Evolutionary conservation across 2,888 invertebrate genomes (phyloP).

Genomic region (Euproctis similis): DNA sequence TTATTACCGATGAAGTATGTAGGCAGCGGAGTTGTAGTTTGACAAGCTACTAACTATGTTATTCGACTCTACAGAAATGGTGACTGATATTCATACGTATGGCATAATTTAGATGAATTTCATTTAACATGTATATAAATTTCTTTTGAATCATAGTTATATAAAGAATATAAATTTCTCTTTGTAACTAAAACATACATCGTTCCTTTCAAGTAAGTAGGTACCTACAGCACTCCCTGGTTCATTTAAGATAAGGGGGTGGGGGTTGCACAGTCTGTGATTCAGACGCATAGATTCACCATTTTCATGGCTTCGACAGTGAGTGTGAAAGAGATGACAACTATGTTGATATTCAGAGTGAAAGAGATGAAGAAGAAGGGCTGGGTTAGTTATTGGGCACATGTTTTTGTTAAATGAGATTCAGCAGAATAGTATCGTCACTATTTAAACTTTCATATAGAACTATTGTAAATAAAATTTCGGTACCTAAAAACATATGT

Average conservation of each 20-base stretch:
- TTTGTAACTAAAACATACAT: slow-evolving; percentile 31
- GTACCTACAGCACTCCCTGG: slow-evolving; percentile 57
- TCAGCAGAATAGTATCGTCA: no score
- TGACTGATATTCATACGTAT: no score
- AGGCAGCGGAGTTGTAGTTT: no score
- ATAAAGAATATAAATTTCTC: no score
- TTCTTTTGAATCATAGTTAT: not conserved
- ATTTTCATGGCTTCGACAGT: slow-evolving; percentile 66
- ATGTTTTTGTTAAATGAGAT: slow-evolving; percentile 43
- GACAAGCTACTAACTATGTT: no score
- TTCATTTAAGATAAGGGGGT: slow-evolving; percentile 66
- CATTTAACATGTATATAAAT: not conserved
- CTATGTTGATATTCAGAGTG: slow-evolving; percentile 33
- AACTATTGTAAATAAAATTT: no score
- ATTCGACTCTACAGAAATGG: no score
- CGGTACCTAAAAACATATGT: no score
- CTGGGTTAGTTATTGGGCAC: slow-evolving; percentile 60
- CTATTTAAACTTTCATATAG: no score
- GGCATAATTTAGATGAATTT: no score
- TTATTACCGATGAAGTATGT: no score
- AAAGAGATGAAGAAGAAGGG: slow-evolving; percentile 46
- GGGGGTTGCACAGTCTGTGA: slow-evolving; percentile 54
- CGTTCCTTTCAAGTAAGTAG: slow-evolving; percentile 17
- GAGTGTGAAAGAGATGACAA: slow-evolving; percentile 42
- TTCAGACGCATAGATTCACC: slow-evolving; percentile 70